Evolutionary conservation across 53 echinoderm and acorn worm species (phyloP), one percentile per base, ranked within the genome.

Genomic region (Arbacia lixula): DNA sequence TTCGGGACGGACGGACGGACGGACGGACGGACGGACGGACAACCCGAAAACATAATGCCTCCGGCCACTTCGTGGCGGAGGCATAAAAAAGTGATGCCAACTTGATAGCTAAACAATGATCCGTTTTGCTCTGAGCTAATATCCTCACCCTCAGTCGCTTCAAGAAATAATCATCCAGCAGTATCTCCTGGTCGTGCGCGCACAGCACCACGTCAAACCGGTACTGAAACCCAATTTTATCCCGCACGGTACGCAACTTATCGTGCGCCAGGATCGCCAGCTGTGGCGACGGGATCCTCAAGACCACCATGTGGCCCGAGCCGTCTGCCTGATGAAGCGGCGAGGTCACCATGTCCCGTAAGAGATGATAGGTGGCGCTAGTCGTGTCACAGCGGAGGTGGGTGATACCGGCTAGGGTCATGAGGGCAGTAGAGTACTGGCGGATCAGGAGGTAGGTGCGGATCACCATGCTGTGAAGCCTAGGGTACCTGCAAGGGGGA

Each of bases 371-470:
- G 24, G 92, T 94, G 27, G 53, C 60, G 53, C 86, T 92, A 12
- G 92, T 97, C 12, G 92, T 88, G 67, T 90, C 90, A 6, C 64
- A 55, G 10, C 72, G 69, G 3, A 86, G 50, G 27, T 90, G 40
- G 17, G 55, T 46, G 49, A 92, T 86, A 8, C 90, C 90, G 21
- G 88, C 92, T 5, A 92, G 84, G 8, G 90, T 54, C 92, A 97
- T 92, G 32, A 97, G 76, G 27, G 98, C 98, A 0, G 90, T 88
- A 14, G 98, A 91, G 86, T 92, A 97, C 87, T 97, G 98, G 2
- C 98, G 90, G 20, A 97, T 85, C 58, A 97, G 81, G 25, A 97
- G 92, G 73, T 92, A 97, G 39, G 98, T 97, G 20, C 98, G 85
- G 1, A 90, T 90, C 52, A 97, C 89, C 92, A 88, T 90, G 71